Percentiles rank a stretch among this genome's conserved stretches.
Conservation (phyloP, 2,888 invertebrate genomes). For the Calliopum simillimum region DNA sequence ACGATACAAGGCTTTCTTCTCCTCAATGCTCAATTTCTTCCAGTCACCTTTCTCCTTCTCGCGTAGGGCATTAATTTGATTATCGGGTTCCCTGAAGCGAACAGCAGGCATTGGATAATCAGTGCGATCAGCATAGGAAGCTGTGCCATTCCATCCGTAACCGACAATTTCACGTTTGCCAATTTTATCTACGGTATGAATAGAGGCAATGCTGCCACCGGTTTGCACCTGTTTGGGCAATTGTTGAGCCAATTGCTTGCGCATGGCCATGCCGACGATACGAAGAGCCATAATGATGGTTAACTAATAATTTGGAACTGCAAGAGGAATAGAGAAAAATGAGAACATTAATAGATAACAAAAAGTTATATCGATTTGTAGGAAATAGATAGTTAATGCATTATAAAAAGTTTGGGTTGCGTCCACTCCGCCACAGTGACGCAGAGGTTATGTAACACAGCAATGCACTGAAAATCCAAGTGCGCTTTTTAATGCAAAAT, state of each 20-base stretch:
- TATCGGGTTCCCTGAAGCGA: constrained; percentile 81
- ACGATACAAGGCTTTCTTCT: constrained; percentile 94
- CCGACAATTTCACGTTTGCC: constrained; percentile 94
- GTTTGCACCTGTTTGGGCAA: constrained; percentile 53
- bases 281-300: constrained; percentile 59
- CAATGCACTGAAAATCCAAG: neutral
- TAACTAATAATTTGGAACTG: constrained; percentile 17
- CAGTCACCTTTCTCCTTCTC: constrained; percentile 98
- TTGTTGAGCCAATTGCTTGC: constrained; percentile 55
- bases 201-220: constrained; percentile 58
- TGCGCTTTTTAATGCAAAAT: neutral
- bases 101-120: constrained; percentile 93
- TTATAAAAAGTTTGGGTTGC: no score
- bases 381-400: neutral
- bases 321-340: neutral
- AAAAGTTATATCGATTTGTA: neutral
- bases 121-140: constrained; percentile 80
- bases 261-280: constrained; percentile 58
- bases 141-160: constrained; percentile 85
- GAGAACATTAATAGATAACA: no score
- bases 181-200: constrained; percentile 69
- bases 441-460: constrained; percentile 7
- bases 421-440: neutral
- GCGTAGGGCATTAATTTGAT: constrained; percentile 81
- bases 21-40: constrained; percentile 88